A percentile compares a stretch with the other conserved stretches of the same genome.
These are phyloP conservation scores for Cataglyphis albicans DNA, from an alignment of 2,888 invertebrate genomes.

Conservation along the genomic window DNA sequence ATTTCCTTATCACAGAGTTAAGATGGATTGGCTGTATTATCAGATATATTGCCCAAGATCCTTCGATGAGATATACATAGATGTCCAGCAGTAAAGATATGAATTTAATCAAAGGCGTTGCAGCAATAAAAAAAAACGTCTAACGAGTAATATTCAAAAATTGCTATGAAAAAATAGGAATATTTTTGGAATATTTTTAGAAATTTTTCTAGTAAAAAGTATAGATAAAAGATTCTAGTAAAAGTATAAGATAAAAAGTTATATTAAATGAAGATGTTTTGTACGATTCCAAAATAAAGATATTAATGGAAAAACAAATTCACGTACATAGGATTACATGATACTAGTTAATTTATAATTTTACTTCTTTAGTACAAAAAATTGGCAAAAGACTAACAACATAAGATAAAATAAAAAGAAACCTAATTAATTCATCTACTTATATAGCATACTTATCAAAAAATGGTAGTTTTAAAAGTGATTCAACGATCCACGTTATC, in stretches of 20 bases:
- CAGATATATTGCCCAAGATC: neutral
- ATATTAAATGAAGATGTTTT: neutral
- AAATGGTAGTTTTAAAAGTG: neutral
- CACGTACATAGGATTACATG: neutral
- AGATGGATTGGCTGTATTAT: neutral
- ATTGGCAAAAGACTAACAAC: neutral
- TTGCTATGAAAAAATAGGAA: neutral
- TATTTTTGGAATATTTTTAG: neutral
- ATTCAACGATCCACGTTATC: slow-evolving; percentile 11
- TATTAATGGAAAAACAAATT: neutral
- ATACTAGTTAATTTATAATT: neutral
- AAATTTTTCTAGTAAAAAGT: neutral
- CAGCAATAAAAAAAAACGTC: neutral
- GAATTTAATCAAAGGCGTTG: neutral
- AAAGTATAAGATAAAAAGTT: neutral
- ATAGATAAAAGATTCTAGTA: neutral
- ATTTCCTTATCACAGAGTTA: neutral
- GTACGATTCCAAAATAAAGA: neutral
- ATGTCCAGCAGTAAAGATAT: neutral
- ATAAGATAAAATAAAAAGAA: neutral
- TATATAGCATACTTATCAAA: neutral
- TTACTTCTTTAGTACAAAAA: neutral
- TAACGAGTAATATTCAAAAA: neutral
- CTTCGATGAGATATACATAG: neutral
- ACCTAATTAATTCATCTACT: neutral